Evolutionary conservation across 2,113 vertebrate species (phyloP).

Genomic region (Thinocorus orbignyianus): DNA sequence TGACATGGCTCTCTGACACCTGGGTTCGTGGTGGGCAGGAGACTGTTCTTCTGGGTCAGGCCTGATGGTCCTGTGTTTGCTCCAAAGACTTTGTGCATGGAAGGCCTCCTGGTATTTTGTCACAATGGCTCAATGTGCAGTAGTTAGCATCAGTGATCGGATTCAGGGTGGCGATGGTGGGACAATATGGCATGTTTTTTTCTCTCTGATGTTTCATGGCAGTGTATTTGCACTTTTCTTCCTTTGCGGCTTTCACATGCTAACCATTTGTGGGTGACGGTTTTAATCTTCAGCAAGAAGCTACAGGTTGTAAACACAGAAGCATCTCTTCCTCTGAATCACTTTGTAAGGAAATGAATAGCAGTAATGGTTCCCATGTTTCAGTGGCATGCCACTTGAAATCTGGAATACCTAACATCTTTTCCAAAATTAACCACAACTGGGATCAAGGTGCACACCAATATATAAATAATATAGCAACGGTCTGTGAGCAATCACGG

Average conservation of each 20-base stretch:
- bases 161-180: background rate
- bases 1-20: background rate
- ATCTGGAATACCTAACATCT: background rate
- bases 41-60: background rate
- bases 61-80: background rate
- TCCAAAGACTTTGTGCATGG: background rate
- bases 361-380: conserved; percentile 28
- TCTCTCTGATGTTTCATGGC: background rate
- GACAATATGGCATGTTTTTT: background rate
- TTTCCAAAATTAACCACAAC: background rate
- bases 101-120: background rate
- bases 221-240: background rate
- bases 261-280: background rate
- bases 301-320: background rate
- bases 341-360: conserved; percentile 32
- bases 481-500: conserved; percentile 53
- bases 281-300: conserved; percentile 13
- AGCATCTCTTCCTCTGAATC: conserved; percentile 30
- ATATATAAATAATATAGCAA: conserved; percentile 45
- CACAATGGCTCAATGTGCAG: accelerated
- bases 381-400: background rate
- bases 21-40: background rate
- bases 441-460: conserved; percentile 1
- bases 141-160: background rate
- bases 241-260: background rate